phyloP scores from a whole-genome alignment of 30 jellyfish, hydroid and myxozoan genomes.

The Chironex yamaguchii region DNA sequence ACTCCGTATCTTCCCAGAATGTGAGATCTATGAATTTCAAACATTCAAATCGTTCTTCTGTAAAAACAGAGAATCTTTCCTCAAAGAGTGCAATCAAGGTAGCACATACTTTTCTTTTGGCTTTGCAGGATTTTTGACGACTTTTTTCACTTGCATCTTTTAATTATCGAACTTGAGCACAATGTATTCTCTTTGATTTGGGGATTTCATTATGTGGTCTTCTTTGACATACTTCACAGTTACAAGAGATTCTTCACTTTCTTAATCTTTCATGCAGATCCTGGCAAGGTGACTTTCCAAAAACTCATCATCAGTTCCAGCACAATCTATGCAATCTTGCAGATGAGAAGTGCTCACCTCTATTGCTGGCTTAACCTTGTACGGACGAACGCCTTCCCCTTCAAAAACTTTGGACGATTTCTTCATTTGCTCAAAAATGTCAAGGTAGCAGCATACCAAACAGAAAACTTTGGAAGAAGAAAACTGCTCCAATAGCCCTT shows the following conservation, averaged over 20 bases:
- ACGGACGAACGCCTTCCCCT: constrained; percentile 62
- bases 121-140: constrained; percentile 20
- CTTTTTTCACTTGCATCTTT: not conserved
- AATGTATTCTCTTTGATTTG: constrained; percentile 10
- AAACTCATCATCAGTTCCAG: constrained; percentile 14
- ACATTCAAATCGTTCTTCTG: not conserved
- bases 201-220: constrained; percentile 2
- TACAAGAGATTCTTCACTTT: not conserved
- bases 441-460: constrained; percentile 53
- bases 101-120: not conserved
- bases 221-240: not conserved
- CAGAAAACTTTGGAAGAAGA: constrained; percentile 3
- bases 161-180: not conserved
- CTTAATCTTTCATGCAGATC: not conserved
- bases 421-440: constrained; percentile 13
- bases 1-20: constrained; percentile 31
- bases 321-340: constrained; percentile 35
- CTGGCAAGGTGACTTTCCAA: constrained; percentile 22
- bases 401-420: constrained; percentile 52
- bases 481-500: constrained; percentile 39
- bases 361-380: constrained; percentile 37
- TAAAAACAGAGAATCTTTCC: constrained; percentile 12
- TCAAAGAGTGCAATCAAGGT: not conserved
- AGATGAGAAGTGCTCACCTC: constrained; percentile 6
- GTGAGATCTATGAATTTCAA: not conserved